phyloP scores from a whole-genome alignment of 1,140 invertebrate species.

The Drosophila simulans region DNA sequence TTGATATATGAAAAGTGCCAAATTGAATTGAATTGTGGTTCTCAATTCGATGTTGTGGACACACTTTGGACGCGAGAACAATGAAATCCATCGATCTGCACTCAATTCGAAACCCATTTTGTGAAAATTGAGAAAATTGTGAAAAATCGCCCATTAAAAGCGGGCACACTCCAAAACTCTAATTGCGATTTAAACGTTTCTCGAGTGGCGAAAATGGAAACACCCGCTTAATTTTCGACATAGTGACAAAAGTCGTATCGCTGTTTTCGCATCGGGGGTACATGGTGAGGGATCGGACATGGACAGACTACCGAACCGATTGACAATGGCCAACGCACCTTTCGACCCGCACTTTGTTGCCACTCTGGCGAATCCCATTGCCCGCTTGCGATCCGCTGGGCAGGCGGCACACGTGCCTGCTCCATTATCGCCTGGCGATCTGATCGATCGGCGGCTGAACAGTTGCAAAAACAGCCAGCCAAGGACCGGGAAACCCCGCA shows the following conservation, averaged over 20 bases:
- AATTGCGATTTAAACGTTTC: constrained; percentile 74
- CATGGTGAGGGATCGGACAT: background rate
- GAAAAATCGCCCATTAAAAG: constrained; percentile 52
- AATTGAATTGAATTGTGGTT: background rate
- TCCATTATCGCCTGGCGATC: constrained; percentile 35
- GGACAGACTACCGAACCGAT: constrained; percentile 17
- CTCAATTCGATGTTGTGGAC: background rate
- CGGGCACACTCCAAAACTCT: constrained; percentile 64
- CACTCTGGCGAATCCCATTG: too few relatives aligned
- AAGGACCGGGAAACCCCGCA: constrained; percentile 19
- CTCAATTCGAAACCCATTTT: constrained; percentile 59
- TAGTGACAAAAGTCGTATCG: constrained; percentile 65
- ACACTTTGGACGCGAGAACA: constrained; percentile 44
- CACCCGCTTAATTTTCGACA: constrained; percentile 66
- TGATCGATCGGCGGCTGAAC: constrained; percentile 52
- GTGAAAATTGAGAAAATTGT: constrained; percentile 57
- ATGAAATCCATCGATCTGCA: constrained; percentile 37
- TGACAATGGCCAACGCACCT: constrained; percentile 55
- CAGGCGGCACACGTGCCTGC: constrained; percentile 62
- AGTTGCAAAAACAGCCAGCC: constrained; percentile 66
- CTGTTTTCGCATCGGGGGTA: background rate
- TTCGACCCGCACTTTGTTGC: constrained; percentile 71
- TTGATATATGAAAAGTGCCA: background rate
- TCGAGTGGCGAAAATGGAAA: constrained; percentile 69
- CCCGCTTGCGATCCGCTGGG: constrained; percentile 52